Base-by-base conservation (phyloP, 2,888 invertebrate species). In the Caenorhabditis angaria region DNA sequence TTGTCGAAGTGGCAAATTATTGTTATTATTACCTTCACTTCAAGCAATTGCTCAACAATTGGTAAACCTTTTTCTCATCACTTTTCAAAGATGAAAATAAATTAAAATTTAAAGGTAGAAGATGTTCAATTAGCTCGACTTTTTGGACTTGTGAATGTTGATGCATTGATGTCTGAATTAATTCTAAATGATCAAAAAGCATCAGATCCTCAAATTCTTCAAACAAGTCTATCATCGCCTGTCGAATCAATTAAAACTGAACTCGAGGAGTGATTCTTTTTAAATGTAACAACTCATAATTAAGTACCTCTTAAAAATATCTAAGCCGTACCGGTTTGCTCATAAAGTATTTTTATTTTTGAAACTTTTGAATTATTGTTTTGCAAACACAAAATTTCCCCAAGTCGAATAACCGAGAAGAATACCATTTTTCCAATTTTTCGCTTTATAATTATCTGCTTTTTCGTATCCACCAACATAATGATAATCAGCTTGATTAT, bases 121-220 rank as follows among this genome's bases (percentile, higher is more conserved):
- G 85, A 85, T 65, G 83, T 85, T 4, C 83, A 85, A 71, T 68
- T 84, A n/a, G 82, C 83, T 25, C 70, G 80, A 4, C 70, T 84
- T 22, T 84, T 84, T 70, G 82, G 82, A 32, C 66, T 84, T 8
- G 82, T 82, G 22, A 81, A 83, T 65, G 79, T 85, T n/a, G 85
- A 85, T 74, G 70, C 76, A 14, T 67, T 85, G 55, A 83, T 85
- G 82, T 76, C 81, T 57, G 78, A 82, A 57, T 65, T 83, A 54
- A 82, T 83, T 61, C 67, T 83, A 18, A 78, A 83, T 60, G 82
- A 83, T 29, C 62, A 73, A 50, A 68, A 70, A 27, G 57, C 72
- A 1, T 65, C 67, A 14, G 77, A 78, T 56, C 65, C 68, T 14
- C 70, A 69, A 58, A 25, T 68, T 1, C 65, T 72, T 1, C 72